phyloP scores from a whole-genome alignment of 2,888 invertebrate species.

The Carcina quercana region DNA sequence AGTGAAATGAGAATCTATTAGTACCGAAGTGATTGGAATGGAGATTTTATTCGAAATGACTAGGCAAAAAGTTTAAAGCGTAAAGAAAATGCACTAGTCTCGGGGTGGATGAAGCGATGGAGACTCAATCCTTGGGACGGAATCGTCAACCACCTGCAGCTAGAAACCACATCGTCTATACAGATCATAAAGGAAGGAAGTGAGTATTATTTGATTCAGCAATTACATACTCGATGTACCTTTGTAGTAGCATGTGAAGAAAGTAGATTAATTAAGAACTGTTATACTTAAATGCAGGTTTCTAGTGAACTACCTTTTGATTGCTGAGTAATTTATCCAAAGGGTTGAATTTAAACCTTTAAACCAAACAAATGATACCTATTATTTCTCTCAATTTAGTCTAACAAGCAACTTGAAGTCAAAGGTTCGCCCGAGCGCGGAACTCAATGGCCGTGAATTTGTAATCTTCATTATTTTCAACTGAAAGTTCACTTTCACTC shows the following conservation, averaged over 20 bases:
- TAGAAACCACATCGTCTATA: conserved; percentile 68
- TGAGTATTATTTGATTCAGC: conserved; percentile 36
- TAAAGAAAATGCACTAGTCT: too few relatives aligned
- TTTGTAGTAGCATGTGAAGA: too few relatives aligned
- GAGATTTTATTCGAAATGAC: too few relatives aligned
- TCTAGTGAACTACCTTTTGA: too few relatives aligned
- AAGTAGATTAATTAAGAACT: not conserved
- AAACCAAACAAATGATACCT: conserved; percentile 69
- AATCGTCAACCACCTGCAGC: conserved; percentile 51
- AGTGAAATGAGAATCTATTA: too few relatives aligned
- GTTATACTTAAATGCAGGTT: not conserved
- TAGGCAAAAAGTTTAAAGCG: too few relatives aligned
- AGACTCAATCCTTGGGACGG: conserved; percentile 48
- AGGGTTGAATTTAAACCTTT: conserved; percentile 47
- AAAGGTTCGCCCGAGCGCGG: conserved; percentile 66
- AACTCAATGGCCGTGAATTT: conserved; percentile 71
- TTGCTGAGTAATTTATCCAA: conserved; percentile 43
- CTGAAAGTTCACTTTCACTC: conserved; percentile 53
- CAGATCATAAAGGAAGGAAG: conserved; percentile 70
- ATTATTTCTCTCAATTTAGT: conserved; percentile 74
- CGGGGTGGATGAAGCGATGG: conserved; percentile 48
- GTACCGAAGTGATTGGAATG: too few relatives aligned
- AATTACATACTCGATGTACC: not conserved
- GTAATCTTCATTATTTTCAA: conserved; percentile 72
- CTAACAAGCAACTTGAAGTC: conserved; percentile 68